phyloP scores from a whole-genome alignment of 1,140 invertebrate genomes.

The Drosophila triauraria region DNA sequence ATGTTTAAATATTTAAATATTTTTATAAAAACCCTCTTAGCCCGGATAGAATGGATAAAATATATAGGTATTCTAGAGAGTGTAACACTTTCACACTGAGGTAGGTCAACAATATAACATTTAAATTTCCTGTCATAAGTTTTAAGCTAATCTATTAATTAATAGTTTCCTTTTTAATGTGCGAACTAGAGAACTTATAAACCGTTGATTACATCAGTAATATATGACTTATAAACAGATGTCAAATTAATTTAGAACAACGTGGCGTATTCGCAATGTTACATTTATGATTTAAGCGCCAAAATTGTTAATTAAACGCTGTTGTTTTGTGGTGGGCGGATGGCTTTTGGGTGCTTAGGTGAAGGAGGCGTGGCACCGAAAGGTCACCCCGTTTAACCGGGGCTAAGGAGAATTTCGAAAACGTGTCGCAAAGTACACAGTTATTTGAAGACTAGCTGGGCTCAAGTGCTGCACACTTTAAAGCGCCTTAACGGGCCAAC shows the following conservation, averaged over 20 bases:
- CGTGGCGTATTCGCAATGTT: constrained; percentile 65
- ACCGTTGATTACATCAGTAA: not conserved
- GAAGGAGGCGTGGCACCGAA: not conserved
- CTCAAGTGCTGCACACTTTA: constrained; percentile 67
- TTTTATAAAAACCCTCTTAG: no score
- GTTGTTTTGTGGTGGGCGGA: constrained; percentile 9
- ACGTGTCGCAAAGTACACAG: constrained; percentile 72
- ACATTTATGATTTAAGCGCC: constrained; percentile 60
- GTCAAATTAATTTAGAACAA: not conserved
- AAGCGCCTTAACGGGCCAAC: constrained; percentile 74
- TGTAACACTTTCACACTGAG: no score
- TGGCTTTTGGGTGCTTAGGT: not conserved
- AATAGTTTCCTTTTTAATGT: not conserved
- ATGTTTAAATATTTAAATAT: no score
- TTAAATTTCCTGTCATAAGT: not conserved
- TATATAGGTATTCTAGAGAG: no score
- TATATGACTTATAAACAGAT: not conserved
- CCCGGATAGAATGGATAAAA: no score
- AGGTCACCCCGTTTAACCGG: constrained; percentile 21
- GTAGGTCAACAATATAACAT: not conserved
- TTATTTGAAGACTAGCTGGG: constrained; percentile 48
- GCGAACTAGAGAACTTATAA: rapidly evolving
- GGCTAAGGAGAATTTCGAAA: constrained; percentile 62
- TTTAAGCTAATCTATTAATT: not conserved
- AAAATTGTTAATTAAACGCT: constrained; percentile 54